A percentile compares a stretch with the other conserved stretches of the same genome.
phyloP scores from a whole-genome alignment of 2,113 vertebrate genomes.

The Bos taurus region ARS-UCD2.0 NC_037330.1:111547501-111548000 shows the following conservation, averaged over 20 bases:
- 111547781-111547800: rapidly evolving
- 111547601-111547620: not conserved
- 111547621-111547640: conserved; percentile 21
- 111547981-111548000: not conserved
- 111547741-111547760: not conserved
- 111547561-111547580: not conserved
- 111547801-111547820: not conserved
- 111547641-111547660: conserved; percentile 5
- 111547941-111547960: not conserved
- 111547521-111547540: conserved; percentile 8
- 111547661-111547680: conserved; percentile 55
- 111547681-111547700: conserved; percentile 48
- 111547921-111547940: not conserved
- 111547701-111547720: not conserved
- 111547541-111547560: not conserved
- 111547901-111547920: not conserved
- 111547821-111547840: not conserved
- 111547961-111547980: not conserved
- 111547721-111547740: not conserved
- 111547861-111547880: not conserved
- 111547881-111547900: not conserved
- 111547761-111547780: not conserved
- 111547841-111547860: not conserved
- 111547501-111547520: not conserved
- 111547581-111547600: conserved; percentile 12